phyloP scores from a whole-genome alignment of 2,888 invertebrate genomes.

The Himalopsyche japonica region DNA sequence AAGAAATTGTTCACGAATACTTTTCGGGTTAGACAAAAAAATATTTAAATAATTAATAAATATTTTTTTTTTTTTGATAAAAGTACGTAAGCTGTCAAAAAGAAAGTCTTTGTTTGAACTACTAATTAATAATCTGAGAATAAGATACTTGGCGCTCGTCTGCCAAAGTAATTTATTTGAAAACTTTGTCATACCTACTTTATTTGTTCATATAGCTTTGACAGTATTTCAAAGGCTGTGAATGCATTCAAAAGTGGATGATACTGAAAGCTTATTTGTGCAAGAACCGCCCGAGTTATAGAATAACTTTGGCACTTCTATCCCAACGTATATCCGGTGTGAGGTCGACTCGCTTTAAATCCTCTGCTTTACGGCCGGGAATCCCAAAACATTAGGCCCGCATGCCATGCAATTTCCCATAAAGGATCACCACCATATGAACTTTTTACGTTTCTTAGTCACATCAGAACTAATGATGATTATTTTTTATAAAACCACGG shows the following conservation, averaged over 20 bases:
- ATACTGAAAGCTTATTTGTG: not conserved
- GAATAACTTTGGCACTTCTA: constrained; percentile 16
- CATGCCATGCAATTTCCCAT: not conserved
- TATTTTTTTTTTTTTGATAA: too few species aligned
- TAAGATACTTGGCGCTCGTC: not conserved
- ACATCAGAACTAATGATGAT: too few species aligned
- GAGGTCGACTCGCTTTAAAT: not conserved
- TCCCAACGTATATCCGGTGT: not conserved
- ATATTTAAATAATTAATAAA: too few species aligned
- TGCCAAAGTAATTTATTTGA: not conserved
- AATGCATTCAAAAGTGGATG: not conserved
- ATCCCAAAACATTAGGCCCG: not conserved
- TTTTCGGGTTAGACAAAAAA: too few species aligned
- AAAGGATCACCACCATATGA: not conserved
- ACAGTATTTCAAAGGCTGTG: not conserved
- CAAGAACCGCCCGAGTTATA: constrained; percentile 4
- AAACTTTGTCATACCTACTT: not conserved
- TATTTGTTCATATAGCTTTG: not conserved
- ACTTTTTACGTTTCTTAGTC: not conserved
- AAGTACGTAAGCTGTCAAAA: too few species aligned
- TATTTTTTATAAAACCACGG: too few species aligned
- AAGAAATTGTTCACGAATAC: too few species aligned
- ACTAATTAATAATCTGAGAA: not conserved
- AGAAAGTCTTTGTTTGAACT: too few species aligned
- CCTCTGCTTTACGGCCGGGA: not conserved